Evolutionary conservation across 2,113 vertebrate species (phyloP).

Genomic region (Coptodon rendalli): DNA sequence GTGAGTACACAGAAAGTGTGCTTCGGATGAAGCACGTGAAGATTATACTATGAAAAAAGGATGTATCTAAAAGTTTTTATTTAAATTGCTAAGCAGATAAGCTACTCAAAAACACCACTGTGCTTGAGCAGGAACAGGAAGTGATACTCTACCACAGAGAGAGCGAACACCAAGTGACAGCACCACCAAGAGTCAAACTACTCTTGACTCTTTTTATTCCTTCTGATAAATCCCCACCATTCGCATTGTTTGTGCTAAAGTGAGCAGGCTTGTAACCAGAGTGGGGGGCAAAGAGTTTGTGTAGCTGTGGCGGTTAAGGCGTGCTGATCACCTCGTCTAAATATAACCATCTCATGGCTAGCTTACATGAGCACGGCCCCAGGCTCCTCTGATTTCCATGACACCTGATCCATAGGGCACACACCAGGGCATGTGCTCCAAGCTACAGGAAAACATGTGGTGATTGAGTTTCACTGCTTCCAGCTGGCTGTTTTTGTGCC

Average conservation of each 20-base stretch:
- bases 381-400: not conserved
- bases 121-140: not conserved
- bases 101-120: not conserved
- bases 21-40: too few species aligned
- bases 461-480: not conserved
- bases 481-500: not conserved
- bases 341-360: not conserved
- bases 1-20: not conserved
- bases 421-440: not conserved
- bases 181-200: not conserved
- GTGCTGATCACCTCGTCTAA: not conserved
- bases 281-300: not conserved
- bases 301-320: not conserved
- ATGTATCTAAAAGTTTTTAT: not conserved
- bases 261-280: conserved; percentile 1
- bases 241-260: conserved; percentile 6
- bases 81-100: not conserved
- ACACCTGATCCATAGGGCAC: not conserved
- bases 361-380: conserved; percentile 10
- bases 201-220: not conserved
- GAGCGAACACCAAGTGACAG: not conserved
- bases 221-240: conserved; percentile 13
- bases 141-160: not conserved
- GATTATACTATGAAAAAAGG: not conserved
- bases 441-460: not conserved